Percentiles rank a stretch among this genome's conserved stretches.
Conservation (phyloP, 2,797 vertebrate genomes). For the Squalus acanthias region DNA sequence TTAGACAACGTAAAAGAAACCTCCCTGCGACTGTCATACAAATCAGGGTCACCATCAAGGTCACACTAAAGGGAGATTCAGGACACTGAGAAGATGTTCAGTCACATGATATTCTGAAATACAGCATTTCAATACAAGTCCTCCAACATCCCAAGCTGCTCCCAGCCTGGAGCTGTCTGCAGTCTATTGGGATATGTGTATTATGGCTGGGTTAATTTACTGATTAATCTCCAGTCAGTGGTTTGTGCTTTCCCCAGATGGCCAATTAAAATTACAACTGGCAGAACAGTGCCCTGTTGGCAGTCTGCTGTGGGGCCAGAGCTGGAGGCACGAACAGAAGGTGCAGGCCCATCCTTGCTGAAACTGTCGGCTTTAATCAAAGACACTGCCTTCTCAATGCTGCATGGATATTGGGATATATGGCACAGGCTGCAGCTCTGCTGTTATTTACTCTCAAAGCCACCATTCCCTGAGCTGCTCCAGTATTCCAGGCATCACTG, state of each 20-base stretch:
- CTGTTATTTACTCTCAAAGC: conserved; percentile 58
- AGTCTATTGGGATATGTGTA: conserved; percentile 88
- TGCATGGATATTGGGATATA: conserved; percentile 57
- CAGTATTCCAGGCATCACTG: conserved; percentile 54
- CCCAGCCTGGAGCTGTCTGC: conserved; percentile 73
- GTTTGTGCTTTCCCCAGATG: conserved; percentile 99
- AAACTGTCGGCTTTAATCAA: conserved; percentile 61
- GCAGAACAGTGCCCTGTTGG: conserved; percentile 85
- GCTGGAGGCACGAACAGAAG: conserved; percentile 93
- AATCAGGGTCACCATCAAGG: conserved; percentile 78
- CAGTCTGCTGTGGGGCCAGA: conserved; percentile 82
- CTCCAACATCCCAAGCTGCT: conserved; percentile 57
- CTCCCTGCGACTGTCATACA: conserved; percentile 76
- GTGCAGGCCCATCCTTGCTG: conserved; percentile 60
- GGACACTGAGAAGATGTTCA: conserved; percentile 77
- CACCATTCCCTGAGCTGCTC: conserved; percentile 51
- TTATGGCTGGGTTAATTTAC: conserved; percentile 99
- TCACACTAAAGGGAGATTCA: conserved; percentile 68
- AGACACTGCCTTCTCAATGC: conserved; percentile 45
- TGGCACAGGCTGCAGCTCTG: conserved; percentile 51
- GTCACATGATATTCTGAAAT: conserved; percentile 50
- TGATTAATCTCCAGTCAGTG: conserved; percentile 99
- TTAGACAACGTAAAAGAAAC: conserved; percentile 64
- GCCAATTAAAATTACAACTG: conserved; percentile 99
- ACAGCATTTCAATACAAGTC: conserved; percentile 67